phyloP scores from a whole-genome alignment of 1,140 invertebrate species.

The Trichogramma pretiosum region DNA sequence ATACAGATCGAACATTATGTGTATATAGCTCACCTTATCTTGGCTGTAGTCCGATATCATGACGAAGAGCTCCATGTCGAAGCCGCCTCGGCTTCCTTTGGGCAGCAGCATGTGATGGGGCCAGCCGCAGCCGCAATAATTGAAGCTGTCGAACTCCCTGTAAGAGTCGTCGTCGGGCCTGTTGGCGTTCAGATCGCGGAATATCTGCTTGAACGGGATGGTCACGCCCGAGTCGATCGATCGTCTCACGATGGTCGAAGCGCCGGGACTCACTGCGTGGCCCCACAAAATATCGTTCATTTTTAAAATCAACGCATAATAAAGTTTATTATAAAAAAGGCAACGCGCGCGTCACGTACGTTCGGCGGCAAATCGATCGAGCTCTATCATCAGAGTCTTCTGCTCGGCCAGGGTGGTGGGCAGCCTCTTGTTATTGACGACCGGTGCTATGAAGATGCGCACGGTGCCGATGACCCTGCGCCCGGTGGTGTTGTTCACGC shows the following conservation, averaged over 20 bases:
- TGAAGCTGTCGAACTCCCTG: not conserved
- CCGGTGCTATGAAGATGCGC: slow-evolving; percentile 69
- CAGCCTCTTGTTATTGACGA: slow-evolving; percentile 57
- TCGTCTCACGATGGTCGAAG: slow-evolving; percentile 46
- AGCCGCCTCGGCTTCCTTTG: slow-evolving; percentile 60
- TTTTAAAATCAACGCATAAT: not conserved
- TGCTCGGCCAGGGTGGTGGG: slow-evolving; percentile 57
- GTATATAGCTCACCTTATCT: slow-evolving; percentile 50
- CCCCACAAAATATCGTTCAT: not conserved
- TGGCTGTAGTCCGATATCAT: slow-evolving; percentile 70
- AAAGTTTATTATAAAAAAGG: not conserved
- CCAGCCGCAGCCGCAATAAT: slow-evolving; percentile 70
- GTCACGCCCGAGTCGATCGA: slow-evolving; percentile 54
- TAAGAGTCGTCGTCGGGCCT: slow-evolving; percentile 28
- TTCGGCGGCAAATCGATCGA: slow-evolving; percentile 51
- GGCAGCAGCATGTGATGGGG: slow-evolving; percentile 75
- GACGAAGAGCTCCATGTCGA: slow-evolving; percentile 62
- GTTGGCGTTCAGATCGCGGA: slow-evolving; percentile 48
- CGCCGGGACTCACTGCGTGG: slow-evolving; percentile 46
- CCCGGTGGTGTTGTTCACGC: slow-evolving; percentile 54
- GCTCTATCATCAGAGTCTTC: slow-evolving; percentile 61
- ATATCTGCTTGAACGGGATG: slow-evolving; percentile 55
- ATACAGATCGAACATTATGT: not conserved
- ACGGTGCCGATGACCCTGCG: slow-evolving; percentile 54
- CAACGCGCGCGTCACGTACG: not conserved